Evolutionary conservation across 2,888 invertebrate genomes (phyloP), one percentile per base, ranked within the genome.

Genomic region (Pristionchus fissidentatus): DNA sequence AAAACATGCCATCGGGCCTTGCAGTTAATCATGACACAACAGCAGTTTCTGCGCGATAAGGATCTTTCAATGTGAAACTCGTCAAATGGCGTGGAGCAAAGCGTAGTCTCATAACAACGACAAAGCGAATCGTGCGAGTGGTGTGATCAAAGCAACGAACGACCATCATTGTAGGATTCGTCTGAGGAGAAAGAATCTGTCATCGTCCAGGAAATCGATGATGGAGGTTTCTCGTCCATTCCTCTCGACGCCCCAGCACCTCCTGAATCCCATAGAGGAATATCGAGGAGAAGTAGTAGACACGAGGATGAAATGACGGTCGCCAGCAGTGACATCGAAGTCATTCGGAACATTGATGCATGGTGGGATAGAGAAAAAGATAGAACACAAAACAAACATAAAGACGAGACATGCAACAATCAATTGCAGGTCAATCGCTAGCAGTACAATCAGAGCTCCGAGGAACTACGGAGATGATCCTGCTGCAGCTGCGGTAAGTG

Each of bases 241-340:
- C 80, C 80, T 10, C 80, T 81, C 46, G 46, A 81, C 22, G 43
- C 60, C 2, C 22, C 29, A 7, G 29, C 62, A 10, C 62, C 8
- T n/a, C 5, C 26, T 29, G 80, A 43, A 62, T 38, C 62, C 1
- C 60, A 49, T 5, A 41, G 4, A 13, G 22, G 3, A 32, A 7
- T 81, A 0, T 83, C 84, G 35, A 38, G 84, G 38, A 38, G 79
- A 49, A 49, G 62, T 3, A 83, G 66, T 7, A 83, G 84, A 15
- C 86, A 86, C 62, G 87, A 87, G 57, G 90, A 90, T 57, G 84
- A 86, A 26, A 78, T 86, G n/a, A 90, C 90, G 0, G 86, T 90
- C 10, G 90, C 88, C 5, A 90, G 90, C 22, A 90, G 90, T 70
- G 90, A 90, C 78, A 90, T 90, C 73, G 90, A 89, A 85, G 87